Evolutionary conservation across 2,113 vertebrate genomes (phyloP).

Genomic region (Odobenus rosmarus): DNA sequence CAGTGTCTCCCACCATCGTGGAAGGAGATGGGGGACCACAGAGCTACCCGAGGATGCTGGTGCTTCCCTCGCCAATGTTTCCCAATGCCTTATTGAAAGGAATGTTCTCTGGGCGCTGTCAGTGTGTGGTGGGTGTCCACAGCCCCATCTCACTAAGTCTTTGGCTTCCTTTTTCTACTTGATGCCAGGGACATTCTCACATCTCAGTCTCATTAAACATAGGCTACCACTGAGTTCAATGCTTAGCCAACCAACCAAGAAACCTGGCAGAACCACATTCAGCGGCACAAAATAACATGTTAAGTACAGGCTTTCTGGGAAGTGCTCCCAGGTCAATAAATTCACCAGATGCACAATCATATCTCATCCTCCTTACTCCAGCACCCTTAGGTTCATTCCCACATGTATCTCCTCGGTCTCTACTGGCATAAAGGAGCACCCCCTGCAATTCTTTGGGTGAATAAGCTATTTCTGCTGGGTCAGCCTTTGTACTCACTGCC

Average conservation of each 20-base stretch:
- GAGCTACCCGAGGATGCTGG: not conserved
- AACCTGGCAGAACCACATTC: not conserved
- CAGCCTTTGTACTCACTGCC: not conserved
- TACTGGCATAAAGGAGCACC: not conserved
- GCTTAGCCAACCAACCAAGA: not conserved
- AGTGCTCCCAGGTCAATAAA: not conserved
- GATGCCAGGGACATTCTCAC: not conserved
- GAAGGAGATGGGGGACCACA: not conserved
- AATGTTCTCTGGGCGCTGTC: not conserved
- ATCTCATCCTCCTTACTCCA: not conserved
- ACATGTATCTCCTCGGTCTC: not conserved
- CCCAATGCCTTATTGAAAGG: not conserved
- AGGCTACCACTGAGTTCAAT: not conserved
- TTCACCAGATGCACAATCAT: not conserved
- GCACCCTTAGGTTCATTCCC: not conserved
- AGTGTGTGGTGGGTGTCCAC: not conserved
- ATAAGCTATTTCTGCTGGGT: not conserved
- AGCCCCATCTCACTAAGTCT: not conserved
- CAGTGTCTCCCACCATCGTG: not conserved
- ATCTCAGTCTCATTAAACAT: not conserved
- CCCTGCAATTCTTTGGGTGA: not conserved
- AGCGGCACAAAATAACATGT: not conserved
- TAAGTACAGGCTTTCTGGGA: not conserved
- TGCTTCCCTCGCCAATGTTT: not conserved
- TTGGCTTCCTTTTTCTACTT: not conserved